Evolutionary conservation across 2,797 vertebrate genomes (phyloP).

Genomic region (Linurgus olivaceus): DNA sequence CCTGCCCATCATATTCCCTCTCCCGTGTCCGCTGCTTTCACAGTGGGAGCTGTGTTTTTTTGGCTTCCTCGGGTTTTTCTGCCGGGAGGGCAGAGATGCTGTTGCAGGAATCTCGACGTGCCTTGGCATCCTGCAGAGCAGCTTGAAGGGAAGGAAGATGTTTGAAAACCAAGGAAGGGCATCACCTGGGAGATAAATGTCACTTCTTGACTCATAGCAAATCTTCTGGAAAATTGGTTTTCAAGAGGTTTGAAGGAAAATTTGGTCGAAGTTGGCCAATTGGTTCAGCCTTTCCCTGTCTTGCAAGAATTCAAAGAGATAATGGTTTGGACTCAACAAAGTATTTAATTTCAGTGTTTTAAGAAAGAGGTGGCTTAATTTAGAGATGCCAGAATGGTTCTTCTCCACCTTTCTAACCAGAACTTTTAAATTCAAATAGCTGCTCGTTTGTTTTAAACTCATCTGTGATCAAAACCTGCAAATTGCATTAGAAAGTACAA

Average conservation of each 20-base stretch:
- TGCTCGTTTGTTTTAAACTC: background rate
- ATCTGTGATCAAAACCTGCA: background rate
- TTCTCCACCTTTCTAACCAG: background rate
- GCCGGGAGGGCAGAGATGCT: background rate
- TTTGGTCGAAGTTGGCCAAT: background rate
- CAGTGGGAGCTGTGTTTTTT: background rate
- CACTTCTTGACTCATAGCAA: background rate
- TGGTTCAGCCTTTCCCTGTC: background rate
- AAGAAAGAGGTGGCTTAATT: background rate
- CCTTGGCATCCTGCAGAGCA: background rate
- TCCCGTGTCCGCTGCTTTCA: rapidly evolving
- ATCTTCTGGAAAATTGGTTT: background rate
- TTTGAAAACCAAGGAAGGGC: background rate
- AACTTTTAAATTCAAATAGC: background rate
- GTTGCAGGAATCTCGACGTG: background rate
- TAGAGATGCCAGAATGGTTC: background rate
- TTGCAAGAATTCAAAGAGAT: background rate
- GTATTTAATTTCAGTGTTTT: background rate
- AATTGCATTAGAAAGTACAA: background rate
- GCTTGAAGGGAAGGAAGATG: background rate
- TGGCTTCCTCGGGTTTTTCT: background rate
- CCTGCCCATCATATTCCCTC: background rate
- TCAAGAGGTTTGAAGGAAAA: background rate
- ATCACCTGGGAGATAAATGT: background rate
- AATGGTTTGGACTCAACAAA: background rate